These are phyloP conservation scores for Stercorarius parasiticus DNA, from an alignment of 2,113 vertebrate species.

Conservation along the genomic window DNA sequence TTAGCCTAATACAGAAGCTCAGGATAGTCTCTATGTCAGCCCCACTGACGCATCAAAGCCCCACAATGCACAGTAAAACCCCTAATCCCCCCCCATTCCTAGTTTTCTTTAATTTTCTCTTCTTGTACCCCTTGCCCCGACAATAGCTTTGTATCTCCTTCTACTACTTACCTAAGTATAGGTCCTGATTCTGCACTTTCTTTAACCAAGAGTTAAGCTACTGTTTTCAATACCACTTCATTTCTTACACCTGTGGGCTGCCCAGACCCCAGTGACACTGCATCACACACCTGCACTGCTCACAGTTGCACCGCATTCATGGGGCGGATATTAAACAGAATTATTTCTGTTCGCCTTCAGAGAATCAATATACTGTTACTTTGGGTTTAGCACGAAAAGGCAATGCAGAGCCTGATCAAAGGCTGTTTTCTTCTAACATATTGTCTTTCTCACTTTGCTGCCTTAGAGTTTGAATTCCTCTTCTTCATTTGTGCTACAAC, in stretches of 20 bases:
- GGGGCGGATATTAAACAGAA: background rate
- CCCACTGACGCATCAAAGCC: background rate
- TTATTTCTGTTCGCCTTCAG: no score
- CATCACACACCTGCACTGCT: background rate
- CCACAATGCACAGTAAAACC: background rate
- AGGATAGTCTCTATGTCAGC: background rate
- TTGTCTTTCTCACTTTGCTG: background rate
- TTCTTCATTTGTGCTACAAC: background rate
- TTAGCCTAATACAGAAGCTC: no score
- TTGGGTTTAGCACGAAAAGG: background rate
- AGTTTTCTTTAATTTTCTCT: background rate
- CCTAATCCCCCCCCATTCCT: no score
- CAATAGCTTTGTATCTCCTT: background rate
- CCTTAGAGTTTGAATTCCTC: background rate
- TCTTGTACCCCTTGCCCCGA: background rate
- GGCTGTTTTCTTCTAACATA: background rate
- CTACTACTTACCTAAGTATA: background rate
- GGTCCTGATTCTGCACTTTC: background rate
- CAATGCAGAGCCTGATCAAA: background rate
- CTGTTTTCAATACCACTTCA: background rate
- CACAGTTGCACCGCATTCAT: background rate
- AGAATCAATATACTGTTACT: background rate
- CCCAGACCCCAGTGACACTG: background rate
- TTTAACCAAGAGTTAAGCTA: background rate
- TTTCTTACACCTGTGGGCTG: rapidly evolving